Evolutionary conservation across 2,888 invertebrate genomes (phyloP).

Genomic region (Drosophila heteroneura): DNA sequence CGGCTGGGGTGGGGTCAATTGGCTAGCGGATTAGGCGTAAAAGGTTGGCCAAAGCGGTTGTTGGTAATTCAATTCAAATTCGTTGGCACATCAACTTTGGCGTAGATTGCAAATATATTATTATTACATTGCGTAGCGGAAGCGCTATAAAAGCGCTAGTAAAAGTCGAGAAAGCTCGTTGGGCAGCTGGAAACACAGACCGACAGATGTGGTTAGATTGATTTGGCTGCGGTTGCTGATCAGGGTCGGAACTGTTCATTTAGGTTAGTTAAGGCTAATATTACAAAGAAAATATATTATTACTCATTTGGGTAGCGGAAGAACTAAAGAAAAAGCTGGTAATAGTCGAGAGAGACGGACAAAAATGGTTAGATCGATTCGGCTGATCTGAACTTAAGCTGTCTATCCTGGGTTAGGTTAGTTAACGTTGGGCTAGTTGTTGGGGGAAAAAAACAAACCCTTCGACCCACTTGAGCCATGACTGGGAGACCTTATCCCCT

Average conservation of each 20-base stretch:
- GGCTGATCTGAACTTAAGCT: not conserved
- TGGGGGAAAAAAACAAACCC: not conserved
- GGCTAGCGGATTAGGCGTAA: slow-evolving; percentile 19
- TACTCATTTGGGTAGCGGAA: not conserved
- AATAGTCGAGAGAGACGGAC: not conserved
- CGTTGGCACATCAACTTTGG: slow-evolving; percentile 31
- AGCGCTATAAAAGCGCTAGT: not conserved
- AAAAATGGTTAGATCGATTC: not conserved
- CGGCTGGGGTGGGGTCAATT: not conserved
- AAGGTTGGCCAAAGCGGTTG: slow-evolving; percentile 30
- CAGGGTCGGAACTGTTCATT: not conserved
- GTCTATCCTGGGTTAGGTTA: not conserved
- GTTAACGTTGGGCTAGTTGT: not conserved
- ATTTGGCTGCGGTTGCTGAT: not conserved
- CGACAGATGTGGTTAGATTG: not conserved
- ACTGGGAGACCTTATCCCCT: not conserved
- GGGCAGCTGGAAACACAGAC: not conserved
- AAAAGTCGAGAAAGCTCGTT: not conserved
- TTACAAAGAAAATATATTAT: not conserved
- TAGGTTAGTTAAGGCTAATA: not conserved
- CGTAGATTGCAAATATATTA: slow-evolving; percentile 22
- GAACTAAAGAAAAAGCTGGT: not conserved
- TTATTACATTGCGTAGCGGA: slow-evolving; percentile 17
- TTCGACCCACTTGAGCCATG: not conserved
- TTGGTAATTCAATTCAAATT: slow-evolving; percentile 33